These are phyloP conservation scores for Cladopsammia gracilis DNA, from an alignment of 64 coral and sea anemone species.

Conservation along the genomic window DNA sequence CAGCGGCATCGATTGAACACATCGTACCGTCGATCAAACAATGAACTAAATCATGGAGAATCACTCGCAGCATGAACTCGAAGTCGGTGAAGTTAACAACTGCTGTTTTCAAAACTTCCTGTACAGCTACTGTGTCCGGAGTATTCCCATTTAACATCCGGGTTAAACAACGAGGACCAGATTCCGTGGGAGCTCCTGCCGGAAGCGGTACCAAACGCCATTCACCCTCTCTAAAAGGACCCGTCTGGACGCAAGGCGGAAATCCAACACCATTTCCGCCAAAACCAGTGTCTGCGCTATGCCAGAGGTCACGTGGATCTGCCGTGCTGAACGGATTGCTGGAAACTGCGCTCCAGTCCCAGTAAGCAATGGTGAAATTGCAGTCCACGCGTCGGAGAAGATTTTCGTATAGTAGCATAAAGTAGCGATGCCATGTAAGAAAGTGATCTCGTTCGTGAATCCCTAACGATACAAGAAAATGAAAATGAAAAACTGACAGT, in stretches of 20 bases:
- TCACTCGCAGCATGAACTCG: slow-evolving; percentile 59
- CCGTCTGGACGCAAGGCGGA: slow-evolving; percentile 62
- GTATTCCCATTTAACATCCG: slow-evolving; percentile 73
- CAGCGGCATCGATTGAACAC: slow-evolving; percentile 65
- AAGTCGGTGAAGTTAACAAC: slow-evolving; percentile 63
- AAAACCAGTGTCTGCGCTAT: slow-evolving; percentile 56
- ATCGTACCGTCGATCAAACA: slow-evolving; percentile 57
- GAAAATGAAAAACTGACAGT: too few relatives aligned
- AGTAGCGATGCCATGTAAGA: slow-evolving; percentile 86
- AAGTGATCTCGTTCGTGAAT: slow-evolving; percentile 67
- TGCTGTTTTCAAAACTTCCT: slow-evolving; percentile 21
- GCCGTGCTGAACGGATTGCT: slow-evolving; percentile 57
- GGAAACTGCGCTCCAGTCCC: slow-evolving; percentile 88
- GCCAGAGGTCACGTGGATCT: slow-evolving; percentile 52
- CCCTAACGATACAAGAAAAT: slow-evolving; percentile 7
- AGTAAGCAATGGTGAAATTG: slow-evolving; percentile 79
- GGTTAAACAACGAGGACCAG: slow-evolving; percentile 44
- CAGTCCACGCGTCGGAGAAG: slow-evolving; percentile 76
- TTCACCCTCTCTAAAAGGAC: slow-evolving; percentile 63
- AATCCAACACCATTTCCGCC: slow-evolving; percentile 54
- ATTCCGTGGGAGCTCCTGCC: background rate
- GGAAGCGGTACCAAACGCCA: slow-evolving; percentile 73
- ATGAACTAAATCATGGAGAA: slow-evolving; percentile 35
- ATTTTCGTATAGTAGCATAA: slow-evolving; percentile 78
- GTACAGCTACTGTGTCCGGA: slow-evolving; percentile 70